Evolutionary conservation across 2,888 invertebrate genomes (phyloP).

Genomic region (Amitus sp.): DNA sequence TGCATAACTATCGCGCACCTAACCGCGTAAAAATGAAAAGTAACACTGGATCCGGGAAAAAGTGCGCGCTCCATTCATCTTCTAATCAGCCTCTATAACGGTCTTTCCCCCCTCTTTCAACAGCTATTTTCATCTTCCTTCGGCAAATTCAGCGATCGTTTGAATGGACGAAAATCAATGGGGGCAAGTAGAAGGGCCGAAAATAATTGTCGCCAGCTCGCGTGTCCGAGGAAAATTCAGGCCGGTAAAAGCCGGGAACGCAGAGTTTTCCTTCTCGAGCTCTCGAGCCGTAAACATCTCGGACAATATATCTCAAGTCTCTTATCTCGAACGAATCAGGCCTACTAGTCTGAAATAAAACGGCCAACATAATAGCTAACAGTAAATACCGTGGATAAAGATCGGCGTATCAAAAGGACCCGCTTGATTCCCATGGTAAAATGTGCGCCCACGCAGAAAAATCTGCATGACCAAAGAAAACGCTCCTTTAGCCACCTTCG

Average conservation of each 20-base stretch:
- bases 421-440: too few relatives aligned
- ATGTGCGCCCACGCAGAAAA: not conserved
- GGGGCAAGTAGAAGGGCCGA: not conserved
- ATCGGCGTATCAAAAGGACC: not conserved
- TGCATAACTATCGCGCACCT: not conserved
- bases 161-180: not conserved
- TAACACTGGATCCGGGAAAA: slow-evolving; percentile 4
- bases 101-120: not conserved
- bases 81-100: not conserved
- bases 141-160: not conserved
- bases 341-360: not conserved
- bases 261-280: too few relatives aligned
- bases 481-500: slow-evolving; percentile 2
- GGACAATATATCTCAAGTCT: too few relatives aligned
- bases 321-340: too few relatives aligned
- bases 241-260: too few relatives aligned
- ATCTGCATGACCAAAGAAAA: not conserved
- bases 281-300: too few relatives aligned
- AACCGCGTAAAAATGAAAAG: slow-evolving; percentile 8
- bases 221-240: too few relatives aligned
- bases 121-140: not conserved
- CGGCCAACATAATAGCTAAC: not conserved
- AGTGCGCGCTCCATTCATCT: not conserved
- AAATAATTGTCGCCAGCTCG: not conserved
- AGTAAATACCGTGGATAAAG: not conserved